Base-by-base conservation (phyloP, 2,797 vertebrate genomes). In the Neoniphon sammara region DNA sequence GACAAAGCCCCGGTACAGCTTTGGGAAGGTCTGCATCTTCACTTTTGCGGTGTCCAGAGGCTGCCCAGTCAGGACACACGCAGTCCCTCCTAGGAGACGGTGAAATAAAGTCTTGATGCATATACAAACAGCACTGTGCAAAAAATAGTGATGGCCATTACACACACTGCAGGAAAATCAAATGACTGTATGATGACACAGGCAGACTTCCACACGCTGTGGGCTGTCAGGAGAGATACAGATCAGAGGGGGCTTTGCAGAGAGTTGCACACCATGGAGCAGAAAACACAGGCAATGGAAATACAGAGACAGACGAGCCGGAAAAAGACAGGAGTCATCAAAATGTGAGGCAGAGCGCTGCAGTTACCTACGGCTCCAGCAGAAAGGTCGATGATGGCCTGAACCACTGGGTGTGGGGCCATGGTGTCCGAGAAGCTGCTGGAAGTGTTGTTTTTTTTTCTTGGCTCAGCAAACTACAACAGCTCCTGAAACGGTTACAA, bases 1-100 rank as follows among this genome's bases (percentile, higher is more conserved):
- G 4, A 95, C 39, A 36, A 99, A 95, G 18, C 97, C 96, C 21
- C 91, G 90, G 89, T 99, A 99, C 80, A 99, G 66, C 2, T 77
- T 61, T 0, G 98, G 96, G 65, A 99, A 99, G 0, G 97, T 98
- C 93, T 99, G 98, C 98, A 99, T 99, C 93, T 99, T 99, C 90
- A 99, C 98, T 86, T 99, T 99, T 18, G 96, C 95, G 0, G 98
- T 99, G 90, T 99, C 98, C 49, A 99, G 94, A 25, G 98, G 97
- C 90, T 99, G 98, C 14, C 98, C 98, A 0, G 95, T 96, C 70
- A 96, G 89, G 44, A 99, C 97, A 0, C 98, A 99, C 0, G 96
- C 97, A 0, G 96, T 94, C 5, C 98, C 98, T 77, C 98, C 98
- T 99, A 39, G 25, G 39, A 73, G 49, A 44, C 61, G 18, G 39